Percentiles rank a stretch among this genome's conserved stretches.
These are phyloP conservation scores for Machimus rusticus DNA, from an alignment of 2,888 invertebrate genomes.

Conservation along the genomic window DNA sequence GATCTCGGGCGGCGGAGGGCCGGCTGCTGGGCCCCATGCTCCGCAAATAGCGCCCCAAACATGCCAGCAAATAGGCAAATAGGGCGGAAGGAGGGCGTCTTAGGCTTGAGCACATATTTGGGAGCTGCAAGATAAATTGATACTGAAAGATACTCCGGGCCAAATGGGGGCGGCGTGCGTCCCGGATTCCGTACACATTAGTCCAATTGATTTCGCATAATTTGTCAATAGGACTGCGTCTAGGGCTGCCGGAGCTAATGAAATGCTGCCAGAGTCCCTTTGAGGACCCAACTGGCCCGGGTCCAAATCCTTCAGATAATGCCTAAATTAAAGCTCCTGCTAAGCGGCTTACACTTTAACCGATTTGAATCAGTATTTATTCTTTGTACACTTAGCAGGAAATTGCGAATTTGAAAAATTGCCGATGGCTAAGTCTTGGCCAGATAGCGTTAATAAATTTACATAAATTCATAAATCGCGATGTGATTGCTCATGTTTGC, in stretches of 20 bases:
- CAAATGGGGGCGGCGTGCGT: slow-evolving; percentile 26
- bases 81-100: not conserved
- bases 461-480: slow-evolving; percentile 2
- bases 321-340: not conserved
- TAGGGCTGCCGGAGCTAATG: not conserved
- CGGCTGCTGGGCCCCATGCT: not conserved
- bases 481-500: not conserved
- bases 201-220: slow-evolving; percentile 35
- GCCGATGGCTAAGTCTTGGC: not conserved
- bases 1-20: not conserved
- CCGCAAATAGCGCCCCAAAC: not conserved
- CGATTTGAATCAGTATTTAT: not conserved
- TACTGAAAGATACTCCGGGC: slow-evolving; percentile 14
- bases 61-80: slow-evolving; percentile 2
- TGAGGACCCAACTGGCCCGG: not conserved
- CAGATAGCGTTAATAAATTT: slow-evolving; percentile 6
- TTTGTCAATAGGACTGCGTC: slow-evolving; percentile 23
- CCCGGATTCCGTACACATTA: not conserved
- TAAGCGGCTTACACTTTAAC: not conserved
- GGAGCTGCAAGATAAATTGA: slow-evolving; percentile 21
- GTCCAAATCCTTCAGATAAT: not conserved
- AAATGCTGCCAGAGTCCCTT: not conserved
- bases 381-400: not conserved
- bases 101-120: slow-evolving; percentile 20
- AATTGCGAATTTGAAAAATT: not conserved